phyloP scores from a whole-genome alignment of 2,888 invertebrate genomes.

The Torymus texanus region DNA sequence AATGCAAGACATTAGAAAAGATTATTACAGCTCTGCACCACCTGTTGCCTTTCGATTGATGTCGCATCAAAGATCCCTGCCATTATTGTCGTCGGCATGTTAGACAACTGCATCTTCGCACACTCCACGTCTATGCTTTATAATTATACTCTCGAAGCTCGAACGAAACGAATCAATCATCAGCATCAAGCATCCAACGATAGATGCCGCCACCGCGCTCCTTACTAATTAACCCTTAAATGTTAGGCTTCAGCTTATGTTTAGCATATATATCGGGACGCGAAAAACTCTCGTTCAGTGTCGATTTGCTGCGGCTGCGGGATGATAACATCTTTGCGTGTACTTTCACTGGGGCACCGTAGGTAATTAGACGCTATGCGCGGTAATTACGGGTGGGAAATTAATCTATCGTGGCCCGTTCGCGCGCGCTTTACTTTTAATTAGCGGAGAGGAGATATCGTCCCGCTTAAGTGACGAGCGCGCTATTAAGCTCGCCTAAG shows the following conservation, averaged over 20 bases:
- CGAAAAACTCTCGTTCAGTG: too few species aligned
- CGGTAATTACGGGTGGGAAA: conserved; percentile 62
- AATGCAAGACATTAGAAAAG: too few species aligned
- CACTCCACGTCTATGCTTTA: neutral
- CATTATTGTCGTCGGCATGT: conserved; percentile 34
- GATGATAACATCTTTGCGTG: conserved; percentile 58
- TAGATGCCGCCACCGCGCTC: conserved; percentile 30
- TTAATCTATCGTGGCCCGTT: conserved; percentile 52
- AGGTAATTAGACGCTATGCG: conserved; percentile 62
- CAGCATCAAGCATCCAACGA: neutral
- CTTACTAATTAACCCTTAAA: conserved; percentile 18
- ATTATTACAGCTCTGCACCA: too few species aligned
- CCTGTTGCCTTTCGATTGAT: neutral
- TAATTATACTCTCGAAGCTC: neutral
- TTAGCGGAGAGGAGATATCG: conserved; percentile 54
- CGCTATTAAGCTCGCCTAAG: conserved; percentile 8
- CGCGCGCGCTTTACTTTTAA: conserved; percentile 58
- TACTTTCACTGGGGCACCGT: conserved; percentile 60
- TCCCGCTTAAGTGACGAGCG: conserved; percentile 34
- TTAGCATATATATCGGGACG: too few species aligned
- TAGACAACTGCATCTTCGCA: conserved; percentile 1
- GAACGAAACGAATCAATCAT: conserved; percentile 14
- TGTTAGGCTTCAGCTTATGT: neutral
- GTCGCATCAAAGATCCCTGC: conserved; percentile 6
- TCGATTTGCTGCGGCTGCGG: conserved; percentile 7